A percentile compares a stretch with the other conserved stretches of the same genome.
Conservation (phyloP, 2,888 invertebrate genomes). For the Apantesis nais region DNA sequence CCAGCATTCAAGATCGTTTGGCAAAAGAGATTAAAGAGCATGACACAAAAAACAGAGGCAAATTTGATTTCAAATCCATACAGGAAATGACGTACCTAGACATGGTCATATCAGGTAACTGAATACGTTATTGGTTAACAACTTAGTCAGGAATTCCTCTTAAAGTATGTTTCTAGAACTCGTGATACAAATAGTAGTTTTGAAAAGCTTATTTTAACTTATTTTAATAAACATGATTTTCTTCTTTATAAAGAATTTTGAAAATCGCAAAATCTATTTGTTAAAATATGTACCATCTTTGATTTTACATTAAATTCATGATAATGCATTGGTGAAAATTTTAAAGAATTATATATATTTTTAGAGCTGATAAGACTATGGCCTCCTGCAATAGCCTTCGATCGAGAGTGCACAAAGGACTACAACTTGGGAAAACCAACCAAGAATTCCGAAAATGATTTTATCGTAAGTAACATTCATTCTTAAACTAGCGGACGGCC, state of each 20-base stretch:
- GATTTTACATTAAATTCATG: neutral
- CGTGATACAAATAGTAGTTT: neutral
- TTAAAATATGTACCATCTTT: neutral
- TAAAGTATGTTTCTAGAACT: neutral
- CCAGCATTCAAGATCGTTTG: slow-evolving; percentile 61
- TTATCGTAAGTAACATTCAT: slow-evolving; percentile 57
- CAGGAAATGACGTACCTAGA: slow-evolving; percentile 71
- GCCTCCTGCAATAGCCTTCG: slow-evolving; percentile 63
- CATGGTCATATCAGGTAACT: slow-evolving; percentile 76
- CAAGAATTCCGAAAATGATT: slow-evolving; percentile 53
- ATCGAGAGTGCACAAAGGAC: slow-evolving; percentile 81
- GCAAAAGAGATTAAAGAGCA: slow-evolving; percentile 58
- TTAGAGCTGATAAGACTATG: slow-evolving; percentile 71
- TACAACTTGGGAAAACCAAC: slow-evolving; percentile 74
- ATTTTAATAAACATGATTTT: neutral
- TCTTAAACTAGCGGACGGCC: neutral
- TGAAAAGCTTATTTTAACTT: neutral
- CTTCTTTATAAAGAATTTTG: neutral
- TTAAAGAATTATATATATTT: neutral
- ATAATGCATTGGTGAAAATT: neutral
- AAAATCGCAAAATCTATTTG: neutral
- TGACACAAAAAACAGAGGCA: slow-evolving; percentile 59
- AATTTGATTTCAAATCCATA: slow-evolving; percentile 74
- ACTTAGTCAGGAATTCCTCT: neutral
- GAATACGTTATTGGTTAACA: neutral